Base-by-base conservation (phyloP, 2,797 vertebrate genomes). In the Netta rufina region DNA sequence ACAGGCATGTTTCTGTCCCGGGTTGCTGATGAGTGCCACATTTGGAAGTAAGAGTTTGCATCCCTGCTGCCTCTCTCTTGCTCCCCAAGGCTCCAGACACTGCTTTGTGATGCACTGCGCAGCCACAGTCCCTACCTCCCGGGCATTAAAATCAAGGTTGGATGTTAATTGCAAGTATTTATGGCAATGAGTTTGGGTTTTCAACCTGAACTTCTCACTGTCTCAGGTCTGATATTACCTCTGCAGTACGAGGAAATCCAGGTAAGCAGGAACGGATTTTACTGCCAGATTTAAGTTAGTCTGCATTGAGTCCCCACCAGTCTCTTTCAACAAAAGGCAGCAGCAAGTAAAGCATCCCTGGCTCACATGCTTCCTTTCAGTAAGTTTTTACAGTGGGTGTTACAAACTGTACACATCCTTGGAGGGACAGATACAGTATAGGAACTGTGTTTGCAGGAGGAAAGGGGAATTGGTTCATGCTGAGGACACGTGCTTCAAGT, bases 61-160 rank as follows among this genome's bases (percentile, higher is more conserved):
- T 36, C 20, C 5, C 22, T 70, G 30, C 7, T 7, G 10, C 8
- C 2, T 11, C 25, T 39, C 4, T 3, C 5, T 0, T 54, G 24
- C 25, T 61, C 30, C 39, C 38, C 4, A 24, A 20, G 41, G 32
- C 20, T 17, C 16, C 0, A 2, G 21, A 21, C 17, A 30, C 43
- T 28, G 25, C 41, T 43, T 57, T 57, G 47, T 15, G 56, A 49
- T 25, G 13, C 3, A 1, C 6, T 33, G 56, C 36, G 45, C 22
- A 45, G 51, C 43, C 13, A 18, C 3, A 22, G 21, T 60, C 66
- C 19, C n/a, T n/a, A 19, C 38, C 43, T 74, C 51, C 65, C 39
- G 24, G 8, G 32, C 51, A 20, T 36, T 28, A 36, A n/a, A 51
- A 36, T 39, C 45, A 54, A 72, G 20, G 54, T 19, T 54, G 30